These are phyloP conservation scores for Drosophila mimetica DNA, from an alignment of 2,888 invertebrate genomes.

Conservation along the genomic window DNA sequence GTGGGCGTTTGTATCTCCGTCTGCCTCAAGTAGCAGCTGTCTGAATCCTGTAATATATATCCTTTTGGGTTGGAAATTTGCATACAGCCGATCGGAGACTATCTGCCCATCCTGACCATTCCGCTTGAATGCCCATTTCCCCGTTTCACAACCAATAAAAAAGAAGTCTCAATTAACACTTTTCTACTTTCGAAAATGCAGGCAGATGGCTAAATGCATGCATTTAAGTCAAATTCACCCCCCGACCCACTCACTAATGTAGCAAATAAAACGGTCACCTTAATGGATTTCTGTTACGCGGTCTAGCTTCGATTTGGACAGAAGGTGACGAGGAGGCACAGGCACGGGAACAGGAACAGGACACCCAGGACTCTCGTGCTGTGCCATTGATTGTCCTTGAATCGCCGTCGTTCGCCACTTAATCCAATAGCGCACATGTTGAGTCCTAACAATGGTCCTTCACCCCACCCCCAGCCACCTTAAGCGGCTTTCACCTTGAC, in stretches of 20 bases:
- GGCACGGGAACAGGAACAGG: conserved; percentile 17
- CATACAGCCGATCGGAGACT: conserved; percentile 28
- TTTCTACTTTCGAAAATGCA: conserved; percentile 64
- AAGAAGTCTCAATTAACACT: conserved; percentile 68
- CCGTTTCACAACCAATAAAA: conserved; percentile 35
- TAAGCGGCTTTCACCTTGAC: conserved; percentile 81
- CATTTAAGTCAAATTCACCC: conserved; percentile 64
- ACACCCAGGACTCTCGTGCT: conserved; percentile 60
- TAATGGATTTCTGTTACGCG: conserved; percentile 79
- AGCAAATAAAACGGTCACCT: conserved; percentile 77
- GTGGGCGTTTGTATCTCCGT: conserved; percentile 54
- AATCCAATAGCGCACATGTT: conserved; percentile 53
- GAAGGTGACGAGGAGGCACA: conserved; percentile 61
- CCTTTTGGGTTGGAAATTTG: conserved; percentile 31
- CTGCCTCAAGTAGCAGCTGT: conserved; percentile 27
- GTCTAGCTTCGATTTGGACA: conserved; percentile 77
- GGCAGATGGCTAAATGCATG: conserved; percentile 81
- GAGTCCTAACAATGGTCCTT: conserved; percentile 64
- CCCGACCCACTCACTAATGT: conserved; percentile 64
- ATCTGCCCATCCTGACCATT: conserved; percentile 42
- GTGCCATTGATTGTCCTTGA: conserved; percentile 81
- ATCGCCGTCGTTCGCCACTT: conserved; percentile 55
- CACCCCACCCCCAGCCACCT: conserved; percentile 17
- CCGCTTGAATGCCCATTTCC: conserved; percentile 48
- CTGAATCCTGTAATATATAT: conserved; percentile 29